Evolutionary conservation across 2,888 invertebrate species (phyloP), one percentile per base, ranked within the genome.

Genomic region (Polydesmus complanatus): DNA sequence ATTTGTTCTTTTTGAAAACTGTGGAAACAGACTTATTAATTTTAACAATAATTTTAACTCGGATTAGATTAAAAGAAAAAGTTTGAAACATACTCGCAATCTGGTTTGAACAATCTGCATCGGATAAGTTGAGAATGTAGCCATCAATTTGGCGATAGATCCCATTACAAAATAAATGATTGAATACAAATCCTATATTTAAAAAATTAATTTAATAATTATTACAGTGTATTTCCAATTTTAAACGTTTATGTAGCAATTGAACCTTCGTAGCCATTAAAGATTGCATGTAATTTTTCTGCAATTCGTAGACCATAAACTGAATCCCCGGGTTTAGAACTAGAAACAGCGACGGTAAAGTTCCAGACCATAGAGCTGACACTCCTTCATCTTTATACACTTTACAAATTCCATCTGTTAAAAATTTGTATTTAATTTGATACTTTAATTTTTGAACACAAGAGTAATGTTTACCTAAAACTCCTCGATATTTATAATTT

Each of bases 241-340:
- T n/a, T 37, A 37, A 37, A 5, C 14, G 14, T 8, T 5, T 8
- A 37, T 37, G 5, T 37, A 37, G 37, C 37, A 22, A 37, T 37
- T 14, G 49, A 57, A 68, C 70, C 62, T 64, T 60, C 27, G 65
- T 58, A 26, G 62, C 48, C 19, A 64, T 61, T 5, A 64, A 47
- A 1, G n/a, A 5, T 8, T 59, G 55, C 27, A 54, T 23, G 27
- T 62, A 80, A 62, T 90, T 79, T 73, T 94, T 94, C 18, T 93
- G 75, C 59, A 83, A 77, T 75, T 94, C 93, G 73, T 94, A 94
- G 58, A 88, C 83, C 82, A 92, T 90, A 72, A 93, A 93, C 73
- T 93, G 92, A 64, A 94, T 82, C 0, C 92, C 89, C 19, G 94
- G 94, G 76, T 94, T 94, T 11, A 84, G 81, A 22, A 90, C 88